These are phyloP conservation scores for Mesoligia furuncula DNA, from an alignment of 2,888 invertebrate species.

Conservation along the genomic window DNA sequence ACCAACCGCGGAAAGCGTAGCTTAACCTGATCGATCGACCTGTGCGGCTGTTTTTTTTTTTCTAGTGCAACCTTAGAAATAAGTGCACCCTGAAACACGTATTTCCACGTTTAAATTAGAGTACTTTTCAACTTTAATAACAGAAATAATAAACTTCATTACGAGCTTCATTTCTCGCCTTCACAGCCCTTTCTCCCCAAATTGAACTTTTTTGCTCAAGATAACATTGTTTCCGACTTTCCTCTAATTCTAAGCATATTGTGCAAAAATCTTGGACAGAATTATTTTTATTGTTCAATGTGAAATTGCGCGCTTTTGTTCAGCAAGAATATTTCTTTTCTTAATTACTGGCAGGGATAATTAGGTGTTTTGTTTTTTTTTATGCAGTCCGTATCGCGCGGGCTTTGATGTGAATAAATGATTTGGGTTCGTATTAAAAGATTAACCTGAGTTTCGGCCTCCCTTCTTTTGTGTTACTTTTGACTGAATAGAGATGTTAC, in stretches of 20 bases:
- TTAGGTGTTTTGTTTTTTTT: constrained; percentile 39
- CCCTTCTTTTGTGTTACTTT: constrained; percentile 39
- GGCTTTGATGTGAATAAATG: constrained; percentile 51
- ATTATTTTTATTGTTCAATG: constrained; percentile 61
- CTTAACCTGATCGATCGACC: too few relatives aligned
- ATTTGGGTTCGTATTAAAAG: constrained; percentile 51
- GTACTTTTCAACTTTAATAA: constrained; percentile 46
- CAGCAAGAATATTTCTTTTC: constrained; percentile 38
- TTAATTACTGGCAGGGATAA: constrained; percentile 45
- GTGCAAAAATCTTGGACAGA: constrained; percentile 58
- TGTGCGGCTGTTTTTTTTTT: too few relatives aligned
- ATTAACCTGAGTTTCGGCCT: constrained; percentile 48
- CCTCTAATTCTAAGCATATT: constrained; percentile 63
- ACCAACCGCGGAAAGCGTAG: too few relatives aligned
- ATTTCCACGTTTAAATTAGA: constrained; percentile 21
- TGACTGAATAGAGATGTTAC: constrained; percentile 33
- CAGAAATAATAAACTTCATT: constrained; percentile 58
- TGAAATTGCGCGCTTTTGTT: constrained; percentile 53
- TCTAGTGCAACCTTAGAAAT: neutral
- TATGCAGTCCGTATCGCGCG: constrained; percentile 36
- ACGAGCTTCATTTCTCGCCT: constrained; percentile 47
- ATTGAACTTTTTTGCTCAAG: constrained; percentile 63
- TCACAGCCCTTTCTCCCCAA: constrained; percentile 58
- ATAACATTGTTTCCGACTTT: constrained; percentile 63
- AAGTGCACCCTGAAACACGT: constrained; percentile 3